Percentiles rank a stretch among this genome's conserved stretches.
Evolutionary conservation across 1,140 invertebrate species (phyloP).

Genomic region (Apis laboriosa): DNA sequence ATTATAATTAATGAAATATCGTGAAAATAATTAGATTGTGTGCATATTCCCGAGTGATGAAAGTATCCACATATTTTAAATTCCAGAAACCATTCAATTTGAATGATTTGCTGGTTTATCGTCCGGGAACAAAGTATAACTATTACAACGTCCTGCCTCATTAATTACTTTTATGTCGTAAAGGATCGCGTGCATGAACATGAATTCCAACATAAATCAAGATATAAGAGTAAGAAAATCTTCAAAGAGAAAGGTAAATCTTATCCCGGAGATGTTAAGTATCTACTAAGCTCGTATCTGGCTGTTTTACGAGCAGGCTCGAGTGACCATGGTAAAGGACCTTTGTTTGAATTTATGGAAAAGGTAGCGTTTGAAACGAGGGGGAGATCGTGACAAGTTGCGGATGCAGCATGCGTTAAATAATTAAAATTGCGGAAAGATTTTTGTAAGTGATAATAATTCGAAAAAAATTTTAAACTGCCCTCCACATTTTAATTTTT

Average conservation of each 20-base stretch:
- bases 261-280: slow-evolving; percentile 22
- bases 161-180: not conserved
- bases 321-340: slow-evolving; percentile 2
- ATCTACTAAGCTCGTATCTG: slow-evolving; percentile 18
- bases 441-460: too few species aligned
- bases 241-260: slow-evolving; percentile 43
- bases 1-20: too few species aligned
- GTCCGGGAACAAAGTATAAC: not conserved
- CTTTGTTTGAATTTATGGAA: not conserved
- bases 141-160: not conserved
- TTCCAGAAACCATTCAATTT: too few species aligned
- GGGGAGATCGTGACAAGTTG: not conserved
- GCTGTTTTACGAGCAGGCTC: slow-evolving; percentile 16
- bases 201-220: slow-evolving; percentile 24
- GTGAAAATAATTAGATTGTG: too few species aligned
- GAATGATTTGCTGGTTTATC: too few species aligned
- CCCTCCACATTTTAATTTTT: too few species aligned
- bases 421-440: too few species aligned
- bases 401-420: too few species aligned
- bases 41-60: too few species aligned
- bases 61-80: too few species aligned
- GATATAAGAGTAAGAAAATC: not conserved
- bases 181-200: not conserved
- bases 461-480: too few species aligned
- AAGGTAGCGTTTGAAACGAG: not conserved